phyloP scores from a whole-genome alignment of 2,888 invertebrate species.

The Halocaridina rubra region DNA sequence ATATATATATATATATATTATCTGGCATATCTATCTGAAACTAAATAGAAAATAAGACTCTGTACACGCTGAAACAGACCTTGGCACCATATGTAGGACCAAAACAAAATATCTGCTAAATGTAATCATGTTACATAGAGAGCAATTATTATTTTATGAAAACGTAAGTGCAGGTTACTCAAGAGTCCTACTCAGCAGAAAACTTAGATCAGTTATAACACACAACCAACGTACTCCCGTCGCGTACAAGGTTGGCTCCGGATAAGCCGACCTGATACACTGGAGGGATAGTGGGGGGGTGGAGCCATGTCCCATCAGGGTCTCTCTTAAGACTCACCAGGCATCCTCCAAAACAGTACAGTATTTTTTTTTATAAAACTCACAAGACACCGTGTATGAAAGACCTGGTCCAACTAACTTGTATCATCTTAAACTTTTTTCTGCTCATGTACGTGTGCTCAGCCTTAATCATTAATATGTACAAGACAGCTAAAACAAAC shows the following conservation, averaged over 20 bases:
- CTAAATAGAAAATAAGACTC: too few relatives aligned
- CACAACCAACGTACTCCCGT: not conserved
- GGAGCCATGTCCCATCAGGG: slow-evolving; percentile 12
- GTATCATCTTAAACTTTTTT: not conserved
- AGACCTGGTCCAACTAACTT: slow-evolving; percentile 43
- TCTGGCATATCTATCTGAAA: too few relatives aligned
- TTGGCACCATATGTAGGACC: too few relatives aligned
- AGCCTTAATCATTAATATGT: slow-evolving; percentile 22
- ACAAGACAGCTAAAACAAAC: slow-evolving; percentile 17
- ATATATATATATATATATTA: too few relatives aligned
- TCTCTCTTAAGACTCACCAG: slow-evolving; percentile 20
- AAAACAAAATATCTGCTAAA: too few relatives aligned
- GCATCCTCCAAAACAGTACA: slow-evolving; percentile 28
- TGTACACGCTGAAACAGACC: too few relatives aligned
- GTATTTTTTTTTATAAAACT: slow-evolving; percentile 33
- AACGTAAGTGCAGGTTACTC: not conserved
- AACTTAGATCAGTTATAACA: not conserved
- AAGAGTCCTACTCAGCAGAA: not conserved
- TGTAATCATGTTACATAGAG: too few relatives aligned
- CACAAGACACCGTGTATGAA: slow-evolving; percentile 57
- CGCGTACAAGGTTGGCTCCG: not conserved
- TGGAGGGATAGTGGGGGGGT: slow-evolving; percentile 11
- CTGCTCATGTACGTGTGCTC: not conserved
- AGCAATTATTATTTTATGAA: too few relatives aligned
- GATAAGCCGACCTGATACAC: not conserved